Percentiles rank a stretch among this genome's conserved stretches.
Evolutionary conservation across 92 coral and sea anemone genomes (phyloP).

Genomic region (Porites rus): DNA sequence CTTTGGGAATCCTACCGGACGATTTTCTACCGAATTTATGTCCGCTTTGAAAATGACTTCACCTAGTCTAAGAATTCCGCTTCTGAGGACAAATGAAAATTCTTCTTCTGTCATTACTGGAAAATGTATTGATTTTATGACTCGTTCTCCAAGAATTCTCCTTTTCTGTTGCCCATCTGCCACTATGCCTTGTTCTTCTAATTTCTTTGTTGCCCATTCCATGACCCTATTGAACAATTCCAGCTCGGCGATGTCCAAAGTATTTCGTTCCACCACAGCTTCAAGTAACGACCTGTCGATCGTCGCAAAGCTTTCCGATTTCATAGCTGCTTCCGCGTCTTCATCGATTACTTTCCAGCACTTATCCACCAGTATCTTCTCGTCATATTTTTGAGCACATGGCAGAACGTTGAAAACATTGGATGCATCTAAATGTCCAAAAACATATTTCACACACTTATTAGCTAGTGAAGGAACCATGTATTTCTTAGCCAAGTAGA

Average conservation of each 20-base stretch:
- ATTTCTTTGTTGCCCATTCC: constrained; percentile 39
- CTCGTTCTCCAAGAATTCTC: constrained; percentile 6
- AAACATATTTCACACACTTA: constrained; percentile 43
- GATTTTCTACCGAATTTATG: neutral
- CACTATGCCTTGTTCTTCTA: neutral
- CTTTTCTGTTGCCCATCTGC: constrained; percentile 12
- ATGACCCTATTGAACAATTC: constrained; percentile 47
- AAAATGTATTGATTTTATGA: constrained; percentile 18
- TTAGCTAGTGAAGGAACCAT: constrained; percentile 58
- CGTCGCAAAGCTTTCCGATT: constrained; percentile 33
- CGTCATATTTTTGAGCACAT: constrained; percentile 43
- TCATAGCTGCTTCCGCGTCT: constrained; percentile 23
- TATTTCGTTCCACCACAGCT: constrained; percentile 13
- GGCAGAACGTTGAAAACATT: constrained; percentile 50
- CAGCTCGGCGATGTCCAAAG: constrained; percentile 11
- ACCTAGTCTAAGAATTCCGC: neutral
- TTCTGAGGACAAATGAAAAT: neutral
- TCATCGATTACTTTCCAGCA: constrained; percentile 51
- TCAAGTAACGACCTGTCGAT: constrained; percentile 21
- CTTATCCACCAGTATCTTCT: constrained; percentile 32
- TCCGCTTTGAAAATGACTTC: neutral
- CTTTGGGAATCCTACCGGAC: neutral
- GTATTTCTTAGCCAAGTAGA: constrained; percentile 71
- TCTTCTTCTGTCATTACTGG: constrained; percentile 8
- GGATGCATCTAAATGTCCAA: neutral